Evolutionary conservation across 2,888 invertebrate species (phyloP).

Genomic region (Nephrotoma guestfalica): DNA sequence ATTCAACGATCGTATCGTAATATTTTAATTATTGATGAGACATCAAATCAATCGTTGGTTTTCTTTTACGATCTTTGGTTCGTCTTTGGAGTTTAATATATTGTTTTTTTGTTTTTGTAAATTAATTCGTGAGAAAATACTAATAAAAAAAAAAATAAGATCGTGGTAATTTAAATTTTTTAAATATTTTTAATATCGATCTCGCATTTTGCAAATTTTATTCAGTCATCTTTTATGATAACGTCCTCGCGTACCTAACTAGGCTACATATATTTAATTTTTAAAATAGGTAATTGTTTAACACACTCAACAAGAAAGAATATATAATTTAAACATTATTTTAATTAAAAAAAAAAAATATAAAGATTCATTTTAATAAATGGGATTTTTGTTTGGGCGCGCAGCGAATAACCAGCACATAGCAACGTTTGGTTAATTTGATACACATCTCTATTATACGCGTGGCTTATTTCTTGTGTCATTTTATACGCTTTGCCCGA

Average conservation of each 20-base stretch:
- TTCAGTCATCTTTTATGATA: not conserved
- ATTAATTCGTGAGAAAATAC: not conserved
- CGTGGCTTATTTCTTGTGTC: not conserved
- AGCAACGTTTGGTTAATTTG: not conserved
- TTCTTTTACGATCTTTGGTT: not conserved
- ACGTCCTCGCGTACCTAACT: not conserved
- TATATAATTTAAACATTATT: not conserved
- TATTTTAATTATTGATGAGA: not conserved
- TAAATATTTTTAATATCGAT: not conserved
- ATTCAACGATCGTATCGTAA: not conserved
- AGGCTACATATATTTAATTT: not conserved
- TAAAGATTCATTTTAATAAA: not conserved
- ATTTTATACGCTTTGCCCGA: not conserved
- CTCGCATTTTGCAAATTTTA: not conserved
- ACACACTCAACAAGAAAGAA: not conserved
- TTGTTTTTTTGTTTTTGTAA: not conserved
- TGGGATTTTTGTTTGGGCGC: not conserved
- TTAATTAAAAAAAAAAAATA: not conserved
- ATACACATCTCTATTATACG: not conserved
- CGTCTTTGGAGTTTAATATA: not conserved
- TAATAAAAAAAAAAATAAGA: not conserved
- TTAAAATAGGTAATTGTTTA: not conserved
- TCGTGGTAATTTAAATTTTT: not conserved
- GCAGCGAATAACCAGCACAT: not conserved
- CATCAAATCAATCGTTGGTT: not conserved